phyloP scores from a whole-genome alignment of 2,113 vertebrate species.

The Chaenogobius annularis region DNA sequence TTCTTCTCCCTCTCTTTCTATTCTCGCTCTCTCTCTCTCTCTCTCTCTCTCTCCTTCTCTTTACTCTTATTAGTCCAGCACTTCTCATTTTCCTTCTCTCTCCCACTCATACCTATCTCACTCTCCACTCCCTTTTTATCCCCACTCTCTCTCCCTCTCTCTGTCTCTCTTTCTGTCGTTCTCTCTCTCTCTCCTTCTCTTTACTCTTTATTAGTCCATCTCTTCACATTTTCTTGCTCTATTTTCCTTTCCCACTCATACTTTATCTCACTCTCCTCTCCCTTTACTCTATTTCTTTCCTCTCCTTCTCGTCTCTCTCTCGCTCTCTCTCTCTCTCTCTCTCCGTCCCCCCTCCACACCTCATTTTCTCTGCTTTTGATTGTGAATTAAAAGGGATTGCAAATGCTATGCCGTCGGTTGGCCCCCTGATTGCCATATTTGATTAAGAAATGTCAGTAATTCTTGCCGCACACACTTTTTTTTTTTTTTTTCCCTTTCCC shows the following conservation, averaged over 20 bases:
- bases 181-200: no score
- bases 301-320: neutral
- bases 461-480: conserved; percentile 51
- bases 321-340: neutral
- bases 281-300: neutral
- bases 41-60: no score
- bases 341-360: conserved; percentile 55
- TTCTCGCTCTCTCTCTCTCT: no score
- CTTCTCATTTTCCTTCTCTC: no score
- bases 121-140: no score
- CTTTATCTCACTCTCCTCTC: no score
- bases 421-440: conserved; percentile 86
- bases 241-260: neutral
- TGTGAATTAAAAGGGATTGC: conserved; percentile 94
- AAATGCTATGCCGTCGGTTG: conserved; percentile 94
- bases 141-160: no score
- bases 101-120: no score
- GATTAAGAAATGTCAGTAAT: conserved; percentile 84
- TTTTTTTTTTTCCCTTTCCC: conserved; percentile 29
- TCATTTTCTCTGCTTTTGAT: conserved; percentile 92
- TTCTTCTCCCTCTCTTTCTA: no score
- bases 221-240: no score
- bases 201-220: neutral
- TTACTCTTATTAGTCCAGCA: no score
- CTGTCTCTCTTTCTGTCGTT: no score